A percentile compares a stretch with the other conserved stretches of the same genome.
These are phyloP conservation scores for Daboia siamensis DNA, from an alignment of 2,113 vertebrate species.

Conservation along the genomic window DNA sequence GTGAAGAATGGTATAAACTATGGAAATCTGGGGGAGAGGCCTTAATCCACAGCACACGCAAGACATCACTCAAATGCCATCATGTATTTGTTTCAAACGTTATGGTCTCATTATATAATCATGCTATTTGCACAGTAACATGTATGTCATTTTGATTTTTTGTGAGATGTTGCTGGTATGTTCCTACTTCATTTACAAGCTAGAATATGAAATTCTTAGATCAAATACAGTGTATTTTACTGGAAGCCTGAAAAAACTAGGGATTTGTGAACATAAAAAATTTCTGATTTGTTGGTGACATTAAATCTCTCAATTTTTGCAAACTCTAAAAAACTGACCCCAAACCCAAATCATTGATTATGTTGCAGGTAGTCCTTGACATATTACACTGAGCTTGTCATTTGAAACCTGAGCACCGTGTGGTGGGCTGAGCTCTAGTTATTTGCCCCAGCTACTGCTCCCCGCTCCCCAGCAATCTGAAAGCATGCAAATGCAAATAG, in stretches of 20 bases:
- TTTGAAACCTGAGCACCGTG: no score
- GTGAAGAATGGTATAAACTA: neutral
- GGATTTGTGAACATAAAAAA: neutral
- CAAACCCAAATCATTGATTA: no score
- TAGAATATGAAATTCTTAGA: neutral
- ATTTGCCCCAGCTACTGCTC: no score
- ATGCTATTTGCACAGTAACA: neutral
- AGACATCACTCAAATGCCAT: neutral
- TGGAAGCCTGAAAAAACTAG: neutral
- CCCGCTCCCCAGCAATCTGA: no score
- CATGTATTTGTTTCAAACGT: neutral
- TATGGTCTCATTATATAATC: neutral
- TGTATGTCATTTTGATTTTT: neutral
- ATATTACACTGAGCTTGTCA: no score
- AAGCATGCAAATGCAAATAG: no score
- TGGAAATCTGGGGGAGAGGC: neutral
- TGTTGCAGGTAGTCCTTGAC: no score
- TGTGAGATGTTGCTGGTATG: neutral
- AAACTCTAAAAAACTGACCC: neutral
- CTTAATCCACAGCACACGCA: neutral
- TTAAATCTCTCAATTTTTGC: neutral
- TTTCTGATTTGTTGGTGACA: neutral
- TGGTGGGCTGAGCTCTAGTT: no score
- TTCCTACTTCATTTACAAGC: neutral
- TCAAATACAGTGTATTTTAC: neutral